Evolutionary conservation across 1,140 invertebrate genomes (phyloP).

Genomic region (Triops cancriformis): DNA sequence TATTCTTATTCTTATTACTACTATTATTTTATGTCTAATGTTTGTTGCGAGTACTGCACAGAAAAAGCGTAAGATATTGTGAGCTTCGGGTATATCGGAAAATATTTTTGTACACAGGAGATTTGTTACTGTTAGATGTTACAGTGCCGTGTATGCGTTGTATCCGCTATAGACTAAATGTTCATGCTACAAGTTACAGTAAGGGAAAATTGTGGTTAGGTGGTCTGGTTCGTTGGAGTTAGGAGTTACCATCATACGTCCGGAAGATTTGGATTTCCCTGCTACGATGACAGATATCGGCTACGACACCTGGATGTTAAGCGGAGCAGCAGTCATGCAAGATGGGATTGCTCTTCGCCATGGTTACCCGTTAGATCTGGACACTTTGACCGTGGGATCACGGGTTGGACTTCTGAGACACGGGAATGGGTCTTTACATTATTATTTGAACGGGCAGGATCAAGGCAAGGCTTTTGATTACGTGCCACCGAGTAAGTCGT

Average conservation of each 20-base stretch:
- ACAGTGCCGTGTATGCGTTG: too few relatives aligned
- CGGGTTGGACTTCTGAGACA: conserved; percentile 82
- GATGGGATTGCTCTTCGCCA: conserved; percentile 72
- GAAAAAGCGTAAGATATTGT: too few relatives aligned
- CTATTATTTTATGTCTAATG: too few relatives aligned
- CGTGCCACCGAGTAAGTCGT: conserved; percentile 53
- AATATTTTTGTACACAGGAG: too few relatives aligned
- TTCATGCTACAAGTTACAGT: too few relatives aligned
- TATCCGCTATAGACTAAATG: too few relatives aligned
- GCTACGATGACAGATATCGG: conserved; percentile 86
- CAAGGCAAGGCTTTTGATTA: conserved; percentile 77
- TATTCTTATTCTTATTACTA: too few relatives aligned
- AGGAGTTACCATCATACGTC: conserved; percentile 74
- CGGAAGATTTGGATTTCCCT: conserved; percentile 76
- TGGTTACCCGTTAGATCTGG: conserved; percentile 74
- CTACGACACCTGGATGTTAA: conserved; percentile 86
- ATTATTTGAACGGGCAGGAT: conserved; percentile 82
- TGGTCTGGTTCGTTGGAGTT: conserved; percentile 27
- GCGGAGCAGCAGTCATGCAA: conserved; percentile 58
- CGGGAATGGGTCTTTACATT: conserved; percentile 73
- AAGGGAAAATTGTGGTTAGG: not conserved
- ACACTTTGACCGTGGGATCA: conserved; percentile 62
- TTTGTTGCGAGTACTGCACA: too few relatives aligned
- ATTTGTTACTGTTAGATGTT: too few relatives aligned
- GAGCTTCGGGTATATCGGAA: too few relatives aligned